phyloP scores from a whole-genome alignment of 2,797 vertebrate species.

The Enteromius radiatus region DNA sequence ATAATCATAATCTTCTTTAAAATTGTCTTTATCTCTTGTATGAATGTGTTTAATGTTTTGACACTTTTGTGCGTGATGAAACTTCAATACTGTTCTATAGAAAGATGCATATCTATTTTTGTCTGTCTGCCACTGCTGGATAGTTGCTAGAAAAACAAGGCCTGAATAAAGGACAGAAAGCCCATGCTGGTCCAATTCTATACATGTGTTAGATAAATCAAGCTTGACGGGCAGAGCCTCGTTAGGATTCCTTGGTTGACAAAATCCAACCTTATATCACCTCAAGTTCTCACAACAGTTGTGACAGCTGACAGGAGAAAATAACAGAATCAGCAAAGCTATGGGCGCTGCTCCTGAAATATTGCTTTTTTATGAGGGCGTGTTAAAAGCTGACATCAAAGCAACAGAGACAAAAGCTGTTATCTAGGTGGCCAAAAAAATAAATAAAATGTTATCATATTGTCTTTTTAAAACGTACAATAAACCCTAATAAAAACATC shows the following conservation, averaged over 20 bases:
- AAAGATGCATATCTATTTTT: conserved; percentile 42
- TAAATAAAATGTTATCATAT: background rate
- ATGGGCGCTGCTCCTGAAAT: conserved; percentile 9
- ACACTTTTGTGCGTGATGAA: conserved; percentile 43
- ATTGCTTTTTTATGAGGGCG: conserved; percentile 18
- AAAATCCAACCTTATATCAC: conserved; percentile 60
- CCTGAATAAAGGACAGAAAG: conserved; percentile 29
- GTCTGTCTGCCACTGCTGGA: conserved; percentile 31
- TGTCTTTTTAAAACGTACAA: background rate
- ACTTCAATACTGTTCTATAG: conserved; percentile 6
- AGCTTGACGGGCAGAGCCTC: conserved; percentile 48
- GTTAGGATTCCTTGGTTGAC: conserved; percentile 60
- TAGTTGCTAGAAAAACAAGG: background rate
- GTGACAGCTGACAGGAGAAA: conserved; percentile 58
- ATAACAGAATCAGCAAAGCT: conserved; percentile 55
- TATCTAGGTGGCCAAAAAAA: conserved; percentile 24
- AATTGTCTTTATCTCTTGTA: conserved; percentile 29
- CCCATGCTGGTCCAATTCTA: conserved; percentile 29
- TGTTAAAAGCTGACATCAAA: conserved; percentile 2
- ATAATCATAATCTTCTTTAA: conserved; percentile 52
- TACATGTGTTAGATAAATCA: conserved; percentile 54
- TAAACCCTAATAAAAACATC: background rate
- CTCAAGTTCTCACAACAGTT: conserved; percentile 43
- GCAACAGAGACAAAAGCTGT: conserved; percentile 20
- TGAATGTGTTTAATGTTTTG: conserved; percentile 49